Evolutionary conservation across 2,113 vertebrate species (phyloP), one percentile per base, ranked within the genome.

Genomic region (Gobiocypris rarus): DNA sequence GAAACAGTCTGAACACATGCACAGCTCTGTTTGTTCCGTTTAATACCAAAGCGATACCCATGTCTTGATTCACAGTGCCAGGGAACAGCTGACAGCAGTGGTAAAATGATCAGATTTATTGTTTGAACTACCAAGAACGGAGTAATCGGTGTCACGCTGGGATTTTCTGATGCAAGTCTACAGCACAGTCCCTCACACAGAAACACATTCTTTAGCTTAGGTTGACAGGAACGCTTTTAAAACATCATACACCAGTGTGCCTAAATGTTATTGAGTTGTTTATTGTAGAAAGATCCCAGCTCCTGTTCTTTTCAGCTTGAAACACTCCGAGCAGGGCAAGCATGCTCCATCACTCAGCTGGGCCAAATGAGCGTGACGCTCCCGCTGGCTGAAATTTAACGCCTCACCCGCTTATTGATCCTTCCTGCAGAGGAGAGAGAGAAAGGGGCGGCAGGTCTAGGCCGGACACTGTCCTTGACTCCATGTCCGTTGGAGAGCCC

Each of bases 341-440:
- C 9, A 63, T 80, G 75, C 82, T 78, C 59, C 89, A 90, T 89
- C 81, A 75, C 82, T 81, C 83, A 67, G 17, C 86, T 85, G 87
- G 84, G 86, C 87, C 88, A 86, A 84, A 94, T 86, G 85, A 89
- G 88, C 77, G 73, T 93, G 92, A 92, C 91, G 89, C 89, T 91
- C 91, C 89, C 88, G 84, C 88, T 87, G 70, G 91, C 89, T 90
- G 92, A 91, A 93, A 93, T 96, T 95, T 94, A 95, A 95, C 92
- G 93, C 95, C 95, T 92, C 88, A 91, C 88, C 93, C 94, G 92
- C 89, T 91, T 92, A 94, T 95, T 91, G 92, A 93, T 96, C 93
- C 83, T 85, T 91, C 90, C 90, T 88, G 86, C 48, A 81, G 89
- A 90, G 73, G 52, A 80, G 89, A 90, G 71, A 19, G 17, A 22